phyloP scores from a whole-genome alignment of 1,140 invertebrate genomes.

The Lanistes nyassanus region DNA sequence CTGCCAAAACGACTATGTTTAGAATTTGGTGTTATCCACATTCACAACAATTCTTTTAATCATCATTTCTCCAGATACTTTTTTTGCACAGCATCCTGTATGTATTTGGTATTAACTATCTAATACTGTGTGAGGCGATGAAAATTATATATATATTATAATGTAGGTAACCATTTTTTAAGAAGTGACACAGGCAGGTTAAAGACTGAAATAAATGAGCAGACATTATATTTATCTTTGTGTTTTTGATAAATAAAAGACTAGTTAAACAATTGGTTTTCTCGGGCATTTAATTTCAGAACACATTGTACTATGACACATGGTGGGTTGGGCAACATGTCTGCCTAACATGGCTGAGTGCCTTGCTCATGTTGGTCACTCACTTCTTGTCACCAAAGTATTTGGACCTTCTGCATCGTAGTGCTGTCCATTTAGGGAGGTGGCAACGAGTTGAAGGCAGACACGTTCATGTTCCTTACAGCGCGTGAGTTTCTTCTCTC shows the following conservation, averaged over 20 bases:
- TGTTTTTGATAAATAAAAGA: neutral
- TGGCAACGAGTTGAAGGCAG: slow-evolving; percentile 81
- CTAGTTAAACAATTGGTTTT: neutral
- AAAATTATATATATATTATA: too few species aligned
- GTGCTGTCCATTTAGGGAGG: slow-evolving; percentile 87
- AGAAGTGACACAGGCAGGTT: too few species aligned
- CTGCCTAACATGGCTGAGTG: slow-evolving; percentile 82
- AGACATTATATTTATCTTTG: neutral
- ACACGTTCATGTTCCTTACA: slow-evolving; percentile 73
- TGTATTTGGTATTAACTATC: neutral
- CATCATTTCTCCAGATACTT: neutral
- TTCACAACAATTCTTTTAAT: slow-evolving; percentile 6
- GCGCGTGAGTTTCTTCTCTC: slow-evolving; percentile 62
- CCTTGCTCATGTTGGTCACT: slow-evolving; percentile 82
- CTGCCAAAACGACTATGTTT: too few species aligned
- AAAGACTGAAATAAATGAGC: too few species aligned
- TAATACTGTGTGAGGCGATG: too few species aligned
- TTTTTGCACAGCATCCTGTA: neutral
- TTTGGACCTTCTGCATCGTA: slow-evolving; percentile 88
- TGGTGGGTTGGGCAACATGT: slow-evolving; percentile 85
- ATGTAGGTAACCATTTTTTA: too few species aligned
- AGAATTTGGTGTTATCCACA: neutral
- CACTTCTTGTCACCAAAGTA: slow-evolving; percentile 83
- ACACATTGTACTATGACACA: slow-evolving; percentile 85
- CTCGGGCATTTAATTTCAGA: slow-evolving; percentile 69